Conservation (phyloP, 2,797 vertebrate genomes). For the Spinibarbus caldwelli region DNA sequence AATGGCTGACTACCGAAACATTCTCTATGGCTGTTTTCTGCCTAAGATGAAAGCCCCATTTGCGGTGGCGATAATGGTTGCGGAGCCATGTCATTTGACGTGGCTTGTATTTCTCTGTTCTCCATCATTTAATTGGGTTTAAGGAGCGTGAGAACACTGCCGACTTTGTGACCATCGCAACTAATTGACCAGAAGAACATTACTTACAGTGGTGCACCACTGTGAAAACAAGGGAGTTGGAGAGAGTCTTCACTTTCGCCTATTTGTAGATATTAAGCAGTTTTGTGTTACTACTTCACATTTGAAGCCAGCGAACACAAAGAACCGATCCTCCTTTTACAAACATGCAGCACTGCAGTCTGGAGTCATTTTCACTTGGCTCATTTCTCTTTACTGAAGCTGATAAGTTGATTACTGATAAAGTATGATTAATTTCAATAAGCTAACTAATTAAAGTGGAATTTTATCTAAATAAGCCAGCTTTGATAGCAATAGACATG, state of each 20-base stretch:
- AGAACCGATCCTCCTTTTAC: constrained; percentile 53
- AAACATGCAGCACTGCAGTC: constrained; percentile 63
- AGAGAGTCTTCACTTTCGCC: constrained; percentile 35
- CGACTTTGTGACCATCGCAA: constrained; percentile 73
- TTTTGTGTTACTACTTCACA: constrained; percentile 22
- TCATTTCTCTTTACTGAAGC: constrained; percentile 63
- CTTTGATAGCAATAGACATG: constrained; percentile 76
- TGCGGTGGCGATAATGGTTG: constrained; percentile 65
- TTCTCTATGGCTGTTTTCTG: constrained; percentile 74
- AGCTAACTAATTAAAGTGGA: constrained; percentile 80
- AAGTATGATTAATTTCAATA: constrained; percentile 83
- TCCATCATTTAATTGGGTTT: constrained; percentile 73
- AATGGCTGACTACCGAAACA: constrained; percentile 63
- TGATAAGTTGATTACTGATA: constrained; percentile 83
- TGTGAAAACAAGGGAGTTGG: constrained; percentile 64
- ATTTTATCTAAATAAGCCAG: constrained; percentile 78
- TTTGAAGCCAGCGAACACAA: constrained; percentile 35
- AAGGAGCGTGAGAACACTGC: constrained; percentile 71
- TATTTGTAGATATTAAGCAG: constrained; percentile 27
- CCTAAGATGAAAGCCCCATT: constrained; percentile 80
- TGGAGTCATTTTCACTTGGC: constrained; percentile 59
- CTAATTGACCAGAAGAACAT: constrained; percentile 76
- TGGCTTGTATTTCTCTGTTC: constrained; percentile 65
- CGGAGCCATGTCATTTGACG: constrained; percentile 70
- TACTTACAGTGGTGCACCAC: constrained; percentile 68